These are phyloP conservation scores for Episyrphus balteatus DNA, from an alignment of 1,140 invertebrate species.

Conservation along the genomic window DNA sequence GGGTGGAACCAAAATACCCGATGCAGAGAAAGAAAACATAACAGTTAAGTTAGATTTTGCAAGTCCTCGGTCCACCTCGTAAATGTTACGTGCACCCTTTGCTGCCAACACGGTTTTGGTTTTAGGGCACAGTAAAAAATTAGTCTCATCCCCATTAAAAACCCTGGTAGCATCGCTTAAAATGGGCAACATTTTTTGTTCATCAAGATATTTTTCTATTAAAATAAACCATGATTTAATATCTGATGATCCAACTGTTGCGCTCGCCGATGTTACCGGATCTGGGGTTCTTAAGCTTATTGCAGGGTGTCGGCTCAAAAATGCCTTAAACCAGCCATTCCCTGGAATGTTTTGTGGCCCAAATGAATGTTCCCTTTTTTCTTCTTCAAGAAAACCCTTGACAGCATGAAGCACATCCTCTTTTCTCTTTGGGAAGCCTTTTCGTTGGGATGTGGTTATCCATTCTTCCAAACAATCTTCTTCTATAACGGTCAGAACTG, in stretches of 20 bases:
- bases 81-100: slow-evolving; percentile 24
- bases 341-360: slow-evolving; percentile 9
- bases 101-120: slow-evolving; percentile 24
- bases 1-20: slow-evolving; percentile 7
- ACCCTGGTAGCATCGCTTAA: slow-evolving; percentile 19
- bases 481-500: background rate
- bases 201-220: background rate
- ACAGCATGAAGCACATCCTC: slow-evolving; percentile 2
- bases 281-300: slow-evolving; percentile 14
- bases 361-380: background rate
- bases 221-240: slow-evolving; percentile 1
- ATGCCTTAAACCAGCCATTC: slow-evolving; percentile 15
- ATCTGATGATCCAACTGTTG: background rate
- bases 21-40: slow-evolving; percentile 18
- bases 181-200: slow-evolving; percentile 13
- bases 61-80: slow-evolving; percentile 18
- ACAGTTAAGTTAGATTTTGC: slow-evolving; percentile 34
- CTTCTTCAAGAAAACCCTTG: background rate
- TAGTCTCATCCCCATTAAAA: slow-evolving; percentile 30
- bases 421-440: slow-evolving; percentile 2
- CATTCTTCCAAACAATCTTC: slow-evolving; percentile 1
- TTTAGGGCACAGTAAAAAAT: slow-evolving; percentile 27
- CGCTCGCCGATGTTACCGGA: slow-evolving; percentile 13
- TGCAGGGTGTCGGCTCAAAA: slow-evolving; percentile 19
- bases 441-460: background rate